A percentile compares a stretch with the other conserved stretches of the same genome.
These are phyloP conservation scores for Threskiornis aethiopicus DNA, from an alignment of 2,797 vertebrate species.

Conservation along the genomic window DNA sequence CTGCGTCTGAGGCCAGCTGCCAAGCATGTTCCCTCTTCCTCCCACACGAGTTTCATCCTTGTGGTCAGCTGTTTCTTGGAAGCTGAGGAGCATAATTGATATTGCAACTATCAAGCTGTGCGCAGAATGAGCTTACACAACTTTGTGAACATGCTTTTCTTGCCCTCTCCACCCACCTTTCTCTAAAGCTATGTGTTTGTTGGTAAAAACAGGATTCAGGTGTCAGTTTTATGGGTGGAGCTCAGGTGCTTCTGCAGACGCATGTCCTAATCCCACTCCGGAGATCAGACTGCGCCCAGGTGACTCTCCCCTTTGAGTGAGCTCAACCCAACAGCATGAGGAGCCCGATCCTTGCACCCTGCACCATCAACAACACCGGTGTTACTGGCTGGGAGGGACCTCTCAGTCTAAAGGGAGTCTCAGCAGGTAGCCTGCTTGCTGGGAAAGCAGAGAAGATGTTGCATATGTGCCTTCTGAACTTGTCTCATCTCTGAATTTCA, in stretches of 20 bases:
- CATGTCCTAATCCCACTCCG: background rate
- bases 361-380: background rate
- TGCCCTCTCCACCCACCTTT: conserved; percentile 35
- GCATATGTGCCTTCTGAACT: background rate
- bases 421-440: background rate
- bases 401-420: background rate
- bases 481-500: background rate
- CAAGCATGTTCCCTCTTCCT: conserved; percentile 37
- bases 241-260: background rate
- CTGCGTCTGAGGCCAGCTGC: background rate
- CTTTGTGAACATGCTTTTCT: conserved; percentile 51
- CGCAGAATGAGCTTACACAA: conserved; percentile 22
- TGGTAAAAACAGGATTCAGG: conserved; percentile 17
- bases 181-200: background rate
- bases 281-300: background rate
- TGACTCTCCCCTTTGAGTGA: background rate
- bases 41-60: conserved; percentile 44
- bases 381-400: background rate
- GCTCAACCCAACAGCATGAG: background rate
- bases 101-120: conserved; percentile 1
- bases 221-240: background rate
- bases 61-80: conserved; percentile 64
- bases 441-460: background rate
- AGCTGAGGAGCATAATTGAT: conserved; percentile 40
- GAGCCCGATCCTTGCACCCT: accelerated